A percentile compares a stretch with the other conserved stretches of the same genome.
These are phyloP conservation scores for Cylas formicarius DNA, from an alignment of 1,140 invertebrate species.

Conservation along the genomic window DNA sequence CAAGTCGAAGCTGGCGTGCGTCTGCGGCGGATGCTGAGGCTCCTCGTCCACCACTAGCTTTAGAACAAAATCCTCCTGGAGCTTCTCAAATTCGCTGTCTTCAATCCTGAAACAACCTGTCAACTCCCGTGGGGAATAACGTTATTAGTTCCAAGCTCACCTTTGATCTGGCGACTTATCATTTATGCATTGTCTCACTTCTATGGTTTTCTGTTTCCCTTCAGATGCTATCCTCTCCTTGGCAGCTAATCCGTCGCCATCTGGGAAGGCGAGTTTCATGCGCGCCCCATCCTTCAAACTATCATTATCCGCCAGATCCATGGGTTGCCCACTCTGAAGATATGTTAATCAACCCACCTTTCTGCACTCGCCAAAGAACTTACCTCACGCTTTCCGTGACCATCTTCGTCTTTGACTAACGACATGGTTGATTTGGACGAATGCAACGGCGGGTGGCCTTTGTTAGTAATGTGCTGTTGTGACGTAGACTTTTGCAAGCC, in stretches of 20 bases:
- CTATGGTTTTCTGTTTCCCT: no score
- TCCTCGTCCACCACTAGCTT: slow-evolving; percentile 67
- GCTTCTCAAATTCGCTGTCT: slow-evolving; percentile 52
- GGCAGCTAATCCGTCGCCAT: no score
- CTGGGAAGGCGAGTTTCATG: no score
- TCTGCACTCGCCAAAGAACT: background rate
- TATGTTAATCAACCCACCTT: slow-evolving; percentile 6
- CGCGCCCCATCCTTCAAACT: no score
- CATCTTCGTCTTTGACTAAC: slow-evolving; percentile 20
- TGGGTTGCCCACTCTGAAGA: background rate
- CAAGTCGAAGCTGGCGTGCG: slow-evolving; percentile 29
- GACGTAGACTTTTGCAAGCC: slow-evolving; percentile 40
- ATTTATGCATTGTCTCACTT: no score
- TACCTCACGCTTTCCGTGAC: slow-evolving; percentile 7
- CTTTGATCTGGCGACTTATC: no score
- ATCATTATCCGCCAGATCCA: no score
- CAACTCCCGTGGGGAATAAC: no score
- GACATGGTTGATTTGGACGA: slow-evolving; percentile 38
- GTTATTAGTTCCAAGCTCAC: no score
- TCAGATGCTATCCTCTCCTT: no score
- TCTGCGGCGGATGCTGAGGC: slow-evolving; percentile 38
- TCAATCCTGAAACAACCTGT: slow-evolving; percentile 13
- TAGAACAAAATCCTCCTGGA: slow-evolving; percentile 68
- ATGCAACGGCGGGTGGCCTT: slow-evolving; percentile 26
- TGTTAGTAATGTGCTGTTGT: slow-evolving; percentile 38